Conservation (phyloP, 2,113 vertebrate genomes). For the Paradoxurus hermaphroditus region DNA sequence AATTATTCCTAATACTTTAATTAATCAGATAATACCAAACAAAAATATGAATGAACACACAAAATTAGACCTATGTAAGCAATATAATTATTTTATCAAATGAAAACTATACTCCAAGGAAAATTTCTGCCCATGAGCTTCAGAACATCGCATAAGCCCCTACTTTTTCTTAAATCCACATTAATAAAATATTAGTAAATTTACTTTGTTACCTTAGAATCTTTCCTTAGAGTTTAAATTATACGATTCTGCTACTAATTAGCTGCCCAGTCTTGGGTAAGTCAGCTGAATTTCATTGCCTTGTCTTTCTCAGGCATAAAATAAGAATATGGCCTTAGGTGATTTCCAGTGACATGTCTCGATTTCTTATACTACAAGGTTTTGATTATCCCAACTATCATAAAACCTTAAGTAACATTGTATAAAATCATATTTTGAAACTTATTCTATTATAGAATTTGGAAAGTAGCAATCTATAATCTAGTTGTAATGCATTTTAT, state of each 20-base stretch:
- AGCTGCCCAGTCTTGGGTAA: neutral
- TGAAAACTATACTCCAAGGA: neutral
- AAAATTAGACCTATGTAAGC: neutral
- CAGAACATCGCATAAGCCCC: neutral
- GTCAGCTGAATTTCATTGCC: neutral
- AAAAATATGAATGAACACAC: neutral
- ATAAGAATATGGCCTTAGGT: neutral
- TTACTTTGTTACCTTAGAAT: neutral
- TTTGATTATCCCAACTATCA: neutral
- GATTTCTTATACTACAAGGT: neutral
- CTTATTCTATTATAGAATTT: neutral
- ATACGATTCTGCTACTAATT: neutral
- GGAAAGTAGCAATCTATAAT: neutral
- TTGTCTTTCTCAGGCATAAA: neutral
- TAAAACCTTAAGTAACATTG: neutral
- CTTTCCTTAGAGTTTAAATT: neutral
- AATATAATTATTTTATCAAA: neutral
- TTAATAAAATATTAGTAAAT: neutral
- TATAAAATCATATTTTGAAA: neutral
- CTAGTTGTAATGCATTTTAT: neutral
- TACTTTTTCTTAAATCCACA: neutral
- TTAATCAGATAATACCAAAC: neutral
- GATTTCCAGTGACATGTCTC: neutral
- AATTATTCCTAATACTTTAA: neutral
- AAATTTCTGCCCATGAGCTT: neutral